Base-by-base conservation (phyloP, 2,888 invertebrate genomes). In the Ectemnius cavifrons region DNA sequence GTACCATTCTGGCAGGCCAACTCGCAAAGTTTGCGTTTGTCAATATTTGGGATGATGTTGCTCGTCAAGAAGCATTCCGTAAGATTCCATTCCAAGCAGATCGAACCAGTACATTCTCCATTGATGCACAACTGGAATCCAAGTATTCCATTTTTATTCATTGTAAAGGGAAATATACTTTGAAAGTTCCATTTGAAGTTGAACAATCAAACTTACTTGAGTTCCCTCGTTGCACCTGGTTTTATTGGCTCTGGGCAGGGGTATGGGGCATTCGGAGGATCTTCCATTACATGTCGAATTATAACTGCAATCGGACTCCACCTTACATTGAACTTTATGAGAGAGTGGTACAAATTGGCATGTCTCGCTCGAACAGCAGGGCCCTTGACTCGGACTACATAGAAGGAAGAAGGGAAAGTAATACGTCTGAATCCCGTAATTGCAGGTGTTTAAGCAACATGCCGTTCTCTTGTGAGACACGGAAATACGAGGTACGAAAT, bases 181-280 rank as follows among this genome's bases (percentile, higher is more conserved):
- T 8, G 37, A 6, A 6, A 37, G 37, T 8, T 37, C 37, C 5
- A 37, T 37, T 37, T 37, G 37, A 37, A 37, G 37, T 37, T 37
- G 37, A 6, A 68, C 45, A 52, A 52, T 52, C 0, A 52, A 16
- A 13, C 52, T 91, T 81, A 94, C 94, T 91, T 95, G 94, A 59
- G 94, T 94, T 91, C 97, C 97, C 89, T 98, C 97, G 90, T 99
- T 99, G 91, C 99, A 99, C 87, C 97, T 94, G n/a, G 98, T 98
- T 89, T 96, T 96, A 90, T 99, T 95, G 58, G 95, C 94, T 87
- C 97, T 94, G 46, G 97, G 95, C 46, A 92, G 91, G 0, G 99
- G 96, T 61, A 92, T 91, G 2, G 99, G 99, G 91, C 99, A 99
- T 87, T 95, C 95, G 8, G 99, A 96, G 13, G 95, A 94, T 63